Conservation (phyloP, 2,797 vertebrate genomes). For the Brachyalestes nurse region DNA sequence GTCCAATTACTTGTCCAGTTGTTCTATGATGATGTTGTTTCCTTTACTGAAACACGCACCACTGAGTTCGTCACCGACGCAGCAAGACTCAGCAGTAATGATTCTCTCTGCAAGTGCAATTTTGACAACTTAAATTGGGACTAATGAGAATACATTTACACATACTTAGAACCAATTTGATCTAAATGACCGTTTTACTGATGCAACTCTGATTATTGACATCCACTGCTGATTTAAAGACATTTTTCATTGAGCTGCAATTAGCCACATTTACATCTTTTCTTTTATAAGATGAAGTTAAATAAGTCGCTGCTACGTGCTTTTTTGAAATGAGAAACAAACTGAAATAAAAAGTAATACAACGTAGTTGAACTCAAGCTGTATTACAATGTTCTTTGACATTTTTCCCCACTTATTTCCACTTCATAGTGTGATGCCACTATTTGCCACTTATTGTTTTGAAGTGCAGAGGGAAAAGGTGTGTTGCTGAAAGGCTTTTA, state of each 20-base stretch:
- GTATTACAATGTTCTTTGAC: background rate
- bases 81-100: background rate
- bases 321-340: background rate
- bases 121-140: background rate
- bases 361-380: background rate
- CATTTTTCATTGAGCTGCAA: constrained; percentile 5
- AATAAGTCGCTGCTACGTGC: background rate
- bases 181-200: constrained; percentile 7
- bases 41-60: background rate
- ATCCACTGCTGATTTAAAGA: background rate
- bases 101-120: background rate
- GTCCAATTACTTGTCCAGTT: background rate
- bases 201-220: background rate
- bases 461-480: background rate
- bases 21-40: background rate
- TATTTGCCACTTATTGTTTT: background rate
- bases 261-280: background rate
- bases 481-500: background rate
- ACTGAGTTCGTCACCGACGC: background rate
- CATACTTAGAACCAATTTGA: background rate
- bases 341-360: background rate
- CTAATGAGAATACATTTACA: background rate
- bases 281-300: background rate
- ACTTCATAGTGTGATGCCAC: background rate
- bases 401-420: background rate